Conservation (phyloP, 1,140 invertebrate genomes). For the Steinernema khuongi region DNA sequence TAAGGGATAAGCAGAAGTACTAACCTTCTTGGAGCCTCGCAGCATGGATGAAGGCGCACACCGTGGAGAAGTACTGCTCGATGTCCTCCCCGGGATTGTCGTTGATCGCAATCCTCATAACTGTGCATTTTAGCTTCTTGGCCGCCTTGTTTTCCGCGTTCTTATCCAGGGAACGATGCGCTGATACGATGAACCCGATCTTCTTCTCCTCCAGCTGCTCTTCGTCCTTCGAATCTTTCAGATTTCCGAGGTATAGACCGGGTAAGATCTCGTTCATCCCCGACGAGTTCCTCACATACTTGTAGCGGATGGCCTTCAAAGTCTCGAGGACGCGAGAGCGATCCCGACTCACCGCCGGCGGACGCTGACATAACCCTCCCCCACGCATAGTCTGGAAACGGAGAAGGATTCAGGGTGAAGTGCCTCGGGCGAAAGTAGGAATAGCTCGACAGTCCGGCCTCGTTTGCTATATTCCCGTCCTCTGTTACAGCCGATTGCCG, state of each 20-base stretch:
- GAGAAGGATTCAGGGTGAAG: no score
- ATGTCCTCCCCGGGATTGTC: not conserved
- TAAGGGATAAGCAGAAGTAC: not conserved
- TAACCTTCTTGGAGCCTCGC: not conserved
- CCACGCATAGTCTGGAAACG: no score
- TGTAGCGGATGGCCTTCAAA: not conserved
- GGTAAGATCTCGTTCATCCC: not conserved
- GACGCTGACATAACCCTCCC: not conserved
- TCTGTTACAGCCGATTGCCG: no score
- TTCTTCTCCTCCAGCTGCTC: not conserved
- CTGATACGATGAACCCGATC: not conserved
- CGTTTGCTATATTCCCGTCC: no score
- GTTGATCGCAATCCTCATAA: not conserved
- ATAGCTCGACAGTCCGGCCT: no score
- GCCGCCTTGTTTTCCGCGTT: not conserved
- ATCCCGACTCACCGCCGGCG: not conserved
- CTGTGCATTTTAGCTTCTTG: not conserved
- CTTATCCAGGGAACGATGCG: not conserved
- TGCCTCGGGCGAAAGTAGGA: no score
- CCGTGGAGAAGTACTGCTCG: not conserved
- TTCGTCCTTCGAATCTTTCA: not conserved
- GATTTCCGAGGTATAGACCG: not conserved
- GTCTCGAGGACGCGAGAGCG: not conserved
- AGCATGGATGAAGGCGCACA: not conserved
- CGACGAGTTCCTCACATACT: not conserved